Conservation (phyloP, 2,113 vertebrate species). For the Myxocyprinus asiaticus region DNA sequence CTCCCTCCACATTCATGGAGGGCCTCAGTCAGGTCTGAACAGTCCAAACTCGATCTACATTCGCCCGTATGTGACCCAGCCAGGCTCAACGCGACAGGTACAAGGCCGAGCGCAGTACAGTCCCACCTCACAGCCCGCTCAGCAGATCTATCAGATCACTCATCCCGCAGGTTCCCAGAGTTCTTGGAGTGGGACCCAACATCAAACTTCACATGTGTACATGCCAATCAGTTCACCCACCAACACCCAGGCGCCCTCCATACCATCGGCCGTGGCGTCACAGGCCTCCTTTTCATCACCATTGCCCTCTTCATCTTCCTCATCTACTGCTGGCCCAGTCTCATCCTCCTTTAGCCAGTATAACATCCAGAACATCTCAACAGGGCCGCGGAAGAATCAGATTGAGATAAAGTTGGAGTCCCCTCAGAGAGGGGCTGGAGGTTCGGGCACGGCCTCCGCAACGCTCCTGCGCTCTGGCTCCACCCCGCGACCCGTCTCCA, state of each 20-base stretch:
- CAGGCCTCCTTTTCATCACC: constrained; percentile 64
- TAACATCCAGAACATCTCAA: constrained; percentile 99
- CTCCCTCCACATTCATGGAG: constrained; percentile 98
- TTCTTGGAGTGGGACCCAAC: constrained; percentile 84
- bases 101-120: constrained; percentile 88
- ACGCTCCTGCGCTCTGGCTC: constrained; percentile 78
- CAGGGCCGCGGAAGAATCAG: constrained; percentile 97
- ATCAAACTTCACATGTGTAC: constrained; percentile 98
- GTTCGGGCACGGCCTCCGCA: constrained; percentile 72
- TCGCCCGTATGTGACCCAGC: constrained; percentile 89
- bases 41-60: constrained; percentile 99
- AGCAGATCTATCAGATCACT: constrained; percentile 92
- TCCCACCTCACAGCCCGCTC: constrained; percentile 85
- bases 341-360: constrained; percentile 85
- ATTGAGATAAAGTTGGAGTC: constrained; percentile 99
- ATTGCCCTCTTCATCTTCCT: constrained; percentile 55
- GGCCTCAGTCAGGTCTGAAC: constrained; percentile 88
- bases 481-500: constrained; percentile 59
- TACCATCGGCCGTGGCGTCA: constrained; percentile 57
- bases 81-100: constrained; percentile 80
- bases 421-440: constrained; percentile 86
- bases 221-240: constrained; percentile 99
- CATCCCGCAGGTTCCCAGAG: constrained; percentile 75
- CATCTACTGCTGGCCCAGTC: constrained; percentile 65
- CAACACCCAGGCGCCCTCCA: constrained; percentile 89